Evolutionary conservation across 2,888 invertebrate species (phyloP).

Genomic region (Tupiocoris notatus): DNA sequence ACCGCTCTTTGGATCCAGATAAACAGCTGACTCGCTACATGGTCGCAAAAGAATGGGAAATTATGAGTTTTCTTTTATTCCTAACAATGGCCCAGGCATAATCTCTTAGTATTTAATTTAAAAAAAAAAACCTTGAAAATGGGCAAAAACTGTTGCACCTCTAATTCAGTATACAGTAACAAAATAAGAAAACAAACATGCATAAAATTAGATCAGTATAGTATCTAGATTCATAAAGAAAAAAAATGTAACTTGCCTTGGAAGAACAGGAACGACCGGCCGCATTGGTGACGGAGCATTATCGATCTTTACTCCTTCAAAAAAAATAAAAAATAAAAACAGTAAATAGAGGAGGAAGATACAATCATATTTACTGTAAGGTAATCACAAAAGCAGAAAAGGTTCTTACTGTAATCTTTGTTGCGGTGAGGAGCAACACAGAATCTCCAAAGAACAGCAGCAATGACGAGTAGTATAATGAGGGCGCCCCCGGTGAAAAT

Average conservation of each 20-base stretch:
- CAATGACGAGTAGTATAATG: slow-evolving; percentile 64
- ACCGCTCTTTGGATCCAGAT: slow-evolving; percentile 57
- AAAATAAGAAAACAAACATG: no score
- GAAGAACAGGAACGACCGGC: slow-evolving; percentile 49
- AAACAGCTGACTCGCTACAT: slow-evolving; percentile 57
- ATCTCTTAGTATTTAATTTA: no score
- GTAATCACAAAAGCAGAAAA: background rate
- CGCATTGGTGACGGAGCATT: slow-evolving; percentile 46
- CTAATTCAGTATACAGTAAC: no score
- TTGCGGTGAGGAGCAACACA: slow-evolving; percentile 69
- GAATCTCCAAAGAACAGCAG: slow-evolving; percentile 66
- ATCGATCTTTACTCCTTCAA: slow-evolving; percentile 50
- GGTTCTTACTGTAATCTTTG: slow-evolving; percentile 62
- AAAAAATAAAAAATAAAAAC: no score
- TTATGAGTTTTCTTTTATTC: no score
- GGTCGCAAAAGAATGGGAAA: slow-evolving; percentile 42
- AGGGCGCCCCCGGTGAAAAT: slow-evolving; percentile 61
- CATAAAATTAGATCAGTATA: no score
- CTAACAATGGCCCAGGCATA: no score
- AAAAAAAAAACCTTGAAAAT: no score
- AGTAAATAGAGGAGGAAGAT: no score
- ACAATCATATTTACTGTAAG: background rate
- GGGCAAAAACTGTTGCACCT: no score
- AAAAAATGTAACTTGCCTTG: slow-evolving; percentile 47
- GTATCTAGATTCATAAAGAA: no score